Conservation (phyloP, 2,888 invertebrate species). For the Drosophila villosipedis region DNA sequence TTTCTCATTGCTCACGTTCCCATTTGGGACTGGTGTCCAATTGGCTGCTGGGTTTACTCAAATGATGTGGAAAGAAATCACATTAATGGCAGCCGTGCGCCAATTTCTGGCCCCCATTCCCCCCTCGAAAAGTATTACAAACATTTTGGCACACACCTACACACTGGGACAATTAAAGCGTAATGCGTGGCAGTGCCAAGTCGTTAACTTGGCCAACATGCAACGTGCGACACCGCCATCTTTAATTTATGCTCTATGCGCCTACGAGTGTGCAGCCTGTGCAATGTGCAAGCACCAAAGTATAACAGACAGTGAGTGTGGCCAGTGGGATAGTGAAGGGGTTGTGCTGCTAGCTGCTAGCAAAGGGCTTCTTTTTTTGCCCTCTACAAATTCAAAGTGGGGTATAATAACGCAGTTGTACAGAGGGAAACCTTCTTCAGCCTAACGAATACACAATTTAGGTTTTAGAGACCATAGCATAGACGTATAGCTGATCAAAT, state of each 20-base stretch:
- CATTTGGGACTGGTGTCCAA: slow-evolving; percentile 25
- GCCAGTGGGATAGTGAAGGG: background rate
- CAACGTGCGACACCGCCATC: slow-evolving; percentile 40
- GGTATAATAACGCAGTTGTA: background rate
- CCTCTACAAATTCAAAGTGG: background rate
- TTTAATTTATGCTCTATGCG: slow-evolving; percentile 63
- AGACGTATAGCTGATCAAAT: background rate
- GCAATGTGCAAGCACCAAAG: slow-evolving; percentile 47
- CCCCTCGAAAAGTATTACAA: slow-evolving; percentile 29
- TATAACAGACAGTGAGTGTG: slow-evolving; percentile 12
- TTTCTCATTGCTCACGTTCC: slow-evolving; percentile 54
- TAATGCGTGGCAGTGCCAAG: slow-evolving; percentile 46
- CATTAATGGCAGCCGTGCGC: slow-evolving; percentile 72
- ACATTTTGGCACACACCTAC: slow-evolving; percentile 26
- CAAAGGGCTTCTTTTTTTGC: background rate
- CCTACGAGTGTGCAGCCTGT: slow-evolving; percentile 45
- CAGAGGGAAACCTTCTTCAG: background rate
- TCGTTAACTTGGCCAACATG: slow-evolving; percentile 47
- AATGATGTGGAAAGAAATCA: slow-evolving; percentile 75
- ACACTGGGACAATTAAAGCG: slow-evolving; percentile 61
- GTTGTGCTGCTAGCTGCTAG: no score
- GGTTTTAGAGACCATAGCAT: no score
- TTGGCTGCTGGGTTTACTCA: slow-evolving; percentile 53
- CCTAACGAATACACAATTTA: background rate
- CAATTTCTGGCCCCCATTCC: slow-evolving; percentile 30